Evolutionary conservation across 2,113 vertebrate species (phyloP).

Genomic region (Nymphicus hollandicus): DNA sequence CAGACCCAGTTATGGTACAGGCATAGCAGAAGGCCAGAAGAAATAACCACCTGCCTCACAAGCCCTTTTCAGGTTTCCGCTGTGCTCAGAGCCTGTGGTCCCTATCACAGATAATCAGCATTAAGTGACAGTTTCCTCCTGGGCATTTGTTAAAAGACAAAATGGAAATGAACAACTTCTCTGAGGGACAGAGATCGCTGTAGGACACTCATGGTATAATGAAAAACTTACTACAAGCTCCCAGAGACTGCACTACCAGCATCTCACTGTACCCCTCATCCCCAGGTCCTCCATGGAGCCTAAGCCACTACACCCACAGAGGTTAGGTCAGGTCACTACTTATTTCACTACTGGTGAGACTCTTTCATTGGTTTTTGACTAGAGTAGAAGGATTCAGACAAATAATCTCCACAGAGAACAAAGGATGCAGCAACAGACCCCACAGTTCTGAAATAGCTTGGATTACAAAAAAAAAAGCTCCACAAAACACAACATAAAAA

Average conservation of each 20-base stretch:
- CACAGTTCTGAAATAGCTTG: background rate
- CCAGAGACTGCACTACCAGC: background rate
- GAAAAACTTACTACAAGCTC: background rate
- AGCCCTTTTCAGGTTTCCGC: background rate
- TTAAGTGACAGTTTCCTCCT: background rate
- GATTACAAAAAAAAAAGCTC: background rate
- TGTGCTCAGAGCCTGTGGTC: background rate
- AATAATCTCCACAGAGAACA: background rate
- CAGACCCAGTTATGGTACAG: background rate
- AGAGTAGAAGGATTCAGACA: background rate
- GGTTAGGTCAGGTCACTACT: background rate
- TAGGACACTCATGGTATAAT: accelerated
- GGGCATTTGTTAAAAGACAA: background rate
- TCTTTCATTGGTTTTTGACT: background rate
- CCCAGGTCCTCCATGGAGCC: background rate
- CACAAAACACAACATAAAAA: background rate
- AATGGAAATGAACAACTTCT: background rate
- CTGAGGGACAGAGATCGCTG: background rate
- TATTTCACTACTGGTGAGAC: background rate
- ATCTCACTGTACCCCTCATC: background rate
- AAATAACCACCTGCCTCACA: background rate
- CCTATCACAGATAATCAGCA: background rate
- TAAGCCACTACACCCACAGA: background rate
- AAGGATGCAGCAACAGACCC: background rate
- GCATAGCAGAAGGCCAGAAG: background rate